Base-by-base conservation (phyloP, 2,797 vertebrate genomes). In the Enteromius argenteus region DNA sequence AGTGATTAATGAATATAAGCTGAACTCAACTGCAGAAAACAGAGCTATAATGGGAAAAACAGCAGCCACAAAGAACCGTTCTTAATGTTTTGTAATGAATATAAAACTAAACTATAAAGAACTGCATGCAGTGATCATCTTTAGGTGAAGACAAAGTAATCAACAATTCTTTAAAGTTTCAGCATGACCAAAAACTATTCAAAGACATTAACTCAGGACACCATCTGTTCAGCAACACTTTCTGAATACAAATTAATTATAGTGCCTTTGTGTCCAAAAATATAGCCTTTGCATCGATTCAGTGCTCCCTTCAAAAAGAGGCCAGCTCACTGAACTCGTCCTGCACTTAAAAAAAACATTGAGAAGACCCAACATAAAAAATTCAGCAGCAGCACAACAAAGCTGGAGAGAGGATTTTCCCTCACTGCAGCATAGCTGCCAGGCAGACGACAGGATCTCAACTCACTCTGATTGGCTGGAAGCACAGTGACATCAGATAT, bases 391-490 rank as follows among this genome's bases (percentile, higher is more conserved):
- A 71, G 51, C 19, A 78, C 82, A 60, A 17, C 23, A 4, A 10
- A 46, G 82, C 21, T 64, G 27, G 27, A 68, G 72, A 77, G 51
- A 80, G 86, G 87, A 84, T 81, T 85, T 62, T 79, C 78, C 64
- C 66, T 46, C 74, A 79, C 27, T 83, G 81, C 68, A 80, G 69
- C 80, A 64, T 13, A 78, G 80, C 46, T 68, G 71, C 58, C 46
- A 86, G 80, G 27, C 60, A 89, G 87, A 89, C 89, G 15, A 58
- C 83, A 83, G 72, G 83, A 84, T 66, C 84, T 90, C 87, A 88
- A 86, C 87, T 92, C 90, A 46, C 37, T 91, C 81, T 85, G 87
- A 94, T 89, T 94, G 92, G 93, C 77, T 44, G 5, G 71, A 79
- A 42, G 58, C 66, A 64, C 21, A 11, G 53, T 88, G 87, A 90